Conservation (phyloP, 2,888 invertebrate genomes). For the Pheosia gnoma region DNA sequence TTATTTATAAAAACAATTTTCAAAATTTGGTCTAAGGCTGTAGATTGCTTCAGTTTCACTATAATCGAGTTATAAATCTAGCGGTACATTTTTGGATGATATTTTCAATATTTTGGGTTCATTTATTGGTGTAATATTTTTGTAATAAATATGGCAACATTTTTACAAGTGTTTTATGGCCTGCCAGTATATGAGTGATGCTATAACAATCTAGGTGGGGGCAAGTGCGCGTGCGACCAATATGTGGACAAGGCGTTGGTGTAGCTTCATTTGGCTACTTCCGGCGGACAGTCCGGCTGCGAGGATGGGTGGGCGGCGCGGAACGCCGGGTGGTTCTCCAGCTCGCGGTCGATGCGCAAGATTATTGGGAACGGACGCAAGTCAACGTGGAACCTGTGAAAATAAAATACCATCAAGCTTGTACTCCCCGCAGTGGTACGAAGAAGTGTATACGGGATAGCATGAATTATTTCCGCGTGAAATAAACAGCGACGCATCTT, state of each 20-base stretch:
- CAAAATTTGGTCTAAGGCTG: slow-evolving; percentile 1
- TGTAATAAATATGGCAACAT: background rate
- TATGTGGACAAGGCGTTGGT: slow-evolving; percentile 22
- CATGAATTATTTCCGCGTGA: no score
- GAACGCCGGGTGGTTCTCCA: slow-evolving; percentile 95
- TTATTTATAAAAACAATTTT: background rate
- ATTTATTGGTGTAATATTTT: background rate
- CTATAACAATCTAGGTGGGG: slow-evolving; percentile 8
- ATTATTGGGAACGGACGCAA: slow-evolving; percentile 95
- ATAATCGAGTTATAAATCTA: background rate
- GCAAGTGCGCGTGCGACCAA: slow-evolving; percentile 25
- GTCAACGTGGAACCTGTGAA: slow-evolving; percentile 94
- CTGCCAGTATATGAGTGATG: background rate
- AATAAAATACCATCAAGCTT: no score
- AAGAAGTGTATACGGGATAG: no score
- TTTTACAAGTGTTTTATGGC: no score
- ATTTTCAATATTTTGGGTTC: background rate
- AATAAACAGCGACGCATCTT: no score
- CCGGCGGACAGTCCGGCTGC: slow-evolving; percentile 98
- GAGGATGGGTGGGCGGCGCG: slow-evolving; percentile 94
- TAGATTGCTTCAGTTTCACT: slow-evolving; percentile 3
- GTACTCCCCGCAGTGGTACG: no score
- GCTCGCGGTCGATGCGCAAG: slow-evolving; percentile 92
- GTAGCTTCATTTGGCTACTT: slow-evolving; percentile 87
- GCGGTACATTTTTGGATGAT: background rate